Percentiles rank a stretch among this genome's conserved stretches.
These are phyloP conservation scores for Heliothis virescens DNA, from an alignment of 1,140 invertebrate genomes.

Conservation along the genomic window DNA sequence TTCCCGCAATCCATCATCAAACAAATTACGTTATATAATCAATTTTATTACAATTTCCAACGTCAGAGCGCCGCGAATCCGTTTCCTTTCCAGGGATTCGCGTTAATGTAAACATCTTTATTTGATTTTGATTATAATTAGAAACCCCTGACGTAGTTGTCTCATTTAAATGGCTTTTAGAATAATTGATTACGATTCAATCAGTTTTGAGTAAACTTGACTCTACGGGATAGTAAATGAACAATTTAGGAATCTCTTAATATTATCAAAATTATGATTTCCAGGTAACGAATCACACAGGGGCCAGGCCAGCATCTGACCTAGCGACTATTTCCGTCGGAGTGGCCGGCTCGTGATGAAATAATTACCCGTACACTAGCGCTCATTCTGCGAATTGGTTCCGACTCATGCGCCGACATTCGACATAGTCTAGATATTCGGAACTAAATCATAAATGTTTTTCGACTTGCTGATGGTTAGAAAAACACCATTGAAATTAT, in stretches of 20 bases:
- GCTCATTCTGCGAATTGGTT: constrained; percentile 38
- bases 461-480: constrained; percentile 1
- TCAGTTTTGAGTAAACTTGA: background rate
- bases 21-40: constrained; percentile 23
- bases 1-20: constrained; percentile 12
- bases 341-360: constrained; percentile 28
- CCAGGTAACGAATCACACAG: background rate
- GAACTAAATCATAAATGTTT: constrained; percentile 13
- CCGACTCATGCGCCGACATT: constrained; percentile 22
- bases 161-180: too few relatives aligned
- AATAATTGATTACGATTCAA: too few relatives aligned
- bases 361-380: constrained; percentile 42
- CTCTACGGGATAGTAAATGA: too few relatives aligned
- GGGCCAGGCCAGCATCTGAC: constrained; percentile 20
- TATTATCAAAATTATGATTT: background rate
- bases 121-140: constrained; percentile 3
- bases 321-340: constrained; percentile 44
- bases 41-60: constrained; percentile 31
- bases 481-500: background rate
- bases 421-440: constrained; percentile 45
- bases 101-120: constrained; percentile 14
- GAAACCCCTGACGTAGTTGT: background rate
- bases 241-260: background rate
- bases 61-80: constrained; percentile 11
- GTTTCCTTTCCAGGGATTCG: constrained; percentile 10